phyloP scores from a whole-genome alignment of 1,140 invertebrate species.

The Drosophila cardini region DNA sequence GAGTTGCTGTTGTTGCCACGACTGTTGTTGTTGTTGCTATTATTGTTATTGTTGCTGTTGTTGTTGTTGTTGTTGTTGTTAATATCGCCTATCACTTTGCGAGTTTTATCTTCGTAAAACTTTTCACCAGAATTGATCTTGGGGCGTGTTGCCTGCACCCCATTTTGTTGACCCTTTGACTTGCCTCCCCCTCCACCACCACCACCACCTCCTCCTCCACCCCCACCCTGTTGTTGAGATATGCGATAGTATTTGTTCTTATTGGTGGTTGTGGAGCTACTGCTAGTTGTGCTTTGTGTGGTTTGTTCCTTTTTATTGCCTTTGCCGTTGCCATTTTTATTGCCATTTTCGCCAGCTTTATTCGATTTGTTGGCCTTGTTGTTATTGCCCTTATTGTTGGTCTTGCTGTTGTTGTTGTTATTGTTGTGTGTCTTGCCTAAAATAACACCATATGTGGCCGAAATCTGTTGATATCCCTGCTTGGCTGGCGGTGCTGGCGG shows the following conservation, averaged over 20 bases:
- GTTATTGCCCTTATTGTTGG: conserved; percentile 62
- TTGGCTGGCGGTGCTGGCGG: conserved; percentile 41
- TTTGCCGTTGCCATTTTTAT: conserved; percentile 43
- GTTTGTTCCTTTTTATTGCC: conserved; percentile 51
- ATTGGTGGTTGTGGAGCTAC: conserved; percentile 29
- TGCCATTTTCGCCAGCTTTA: conserved; percentile 46
- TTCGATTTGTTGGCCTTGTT: conserved; percentile 46
- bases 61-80: conserved; percentile 7
- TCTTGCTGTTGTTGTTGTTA: conserved; percentile 37
- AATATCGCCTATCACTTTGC: conserved; percentile 76
- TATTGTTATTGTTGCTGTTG: conserved; percentile 33
- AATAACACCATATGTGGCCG: conserved; percentile 76
- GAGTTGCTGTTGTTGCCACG: conserved; percentile 29
- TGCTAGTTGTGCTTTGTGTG: conserved; percentile 35
- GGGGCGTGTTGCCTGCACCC: conserved; percentile 58
- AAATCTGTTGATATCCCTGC: conserved; percentile 79
- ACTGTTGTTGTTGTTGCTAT: conserved; percentile 21
- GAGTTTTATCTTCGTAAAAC: conserved; percentile 61
- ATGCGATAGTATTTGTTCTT: conserved; percentile 76
- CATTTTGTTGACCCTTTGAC: conserved; percentile 55
- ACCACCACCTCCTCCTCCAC: neutral
- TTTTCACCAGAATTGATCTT: conserved; percentile 68
- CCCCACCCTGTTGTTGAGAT: conserved; percentile 56
- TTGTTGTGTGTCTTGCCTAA: conserved; percentile 54
- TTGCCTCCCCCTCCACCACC: conserved; percentile 45